phyloP scores from a whole-genome alignment of 1,140 invertebrate genomes.

The Drosophila bocqueti region DNA sequence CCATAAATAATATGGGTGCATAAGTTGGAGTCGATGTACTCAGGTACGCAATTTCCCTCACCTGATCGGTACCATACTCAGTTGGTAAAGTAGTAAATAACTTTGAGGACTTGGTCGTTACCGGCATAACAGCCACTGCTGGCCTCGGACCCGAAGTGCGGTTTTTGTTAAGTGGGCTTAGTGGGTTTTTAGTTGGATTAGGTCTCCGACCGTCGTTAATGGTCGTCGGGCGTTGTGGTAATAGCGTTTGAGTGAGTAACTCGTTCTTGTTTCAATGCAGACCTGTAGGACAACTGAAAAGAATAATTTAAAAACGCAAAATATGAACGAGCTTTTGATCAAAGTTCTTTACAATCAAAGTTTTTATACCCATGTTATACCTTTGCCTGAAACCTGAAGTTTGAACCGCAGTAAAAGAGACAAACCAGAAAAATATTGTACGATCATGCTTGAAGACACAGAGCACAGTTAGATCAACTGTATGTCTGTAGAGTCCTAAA shows the following conservation, averaged over 20 bases:
- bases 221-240: slow-evolving; percentile 49
- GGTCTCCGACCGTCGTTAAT: slow-evolving; percentile 32
- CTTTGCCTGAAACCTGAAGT: not conserved
- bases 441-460: no score
- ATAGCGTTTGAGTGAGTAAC: slow-evolving; percentile 52
- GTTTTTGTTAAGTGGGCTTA: slow-evolving; percentile 53
- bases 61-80: slow-evolving; percentile 89
- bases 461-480: no score
- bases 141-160: slow-evolving; percentile 72
- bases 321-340: not conserved
- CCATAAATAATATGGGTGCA: slow-evolving; percentile 92
- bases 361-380: not conserved
- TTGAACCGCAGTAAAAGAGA: not conserved
- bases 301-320: not conserved
- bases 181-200: slow-evolving; percentile 68
- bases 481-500: no score
- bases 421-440: no score
- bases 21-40: slow-evolving; percentile 88
- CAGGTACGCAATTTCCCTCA: slow-evolving; percentile 88
- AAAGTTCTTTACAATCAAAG: not conserved
- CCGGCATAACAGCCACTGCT: slow-evolving; percentile 24
- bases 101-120: slow-evolving; percentile 86
- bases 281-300: slow-evolving; percentile 87
- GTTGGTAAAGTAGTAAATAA: slow-evolving; percentile 90
- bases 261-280: slow-evolving; percentile 91